Conservation (phyloP, 2,888 invertebrate genomes). For the Melinopterus prodromus region DNA sequence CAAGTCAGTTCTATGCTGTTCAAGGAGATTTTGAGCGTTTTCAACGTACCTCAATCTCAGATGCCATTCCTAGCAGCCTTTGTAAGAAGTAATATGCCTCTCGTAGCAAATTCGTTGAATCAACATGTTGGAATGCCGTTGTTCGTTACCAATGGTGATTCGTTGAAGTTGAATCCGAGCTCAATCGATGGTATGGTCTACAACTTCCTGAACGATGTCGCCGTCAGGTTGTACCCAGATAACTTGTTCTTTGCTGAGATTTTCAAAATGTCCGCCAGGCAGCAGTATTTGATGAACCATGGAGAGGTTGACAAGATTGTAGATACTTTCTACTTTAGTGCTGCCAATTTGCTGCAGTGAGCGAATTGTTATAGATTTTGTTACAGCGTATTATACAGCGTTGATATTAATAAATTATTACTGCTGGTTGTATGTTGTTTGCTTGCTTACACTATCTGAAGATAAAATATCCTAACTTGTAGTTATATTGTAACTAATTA, state of each 20-base stretch:
- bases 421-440: background rate
- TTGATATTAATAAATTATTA: background rate
- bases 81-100: slow-evolving; percentile 16
- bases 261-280: slow-evolving; percentile 18
- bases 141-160: background rate
- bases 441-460: background rate
- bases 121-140: slow-evolving; percentile 19
- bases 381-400: background rate
- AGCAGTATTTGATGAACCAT: slow-evolving; percentile 22
- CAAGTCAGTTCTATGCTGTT: slow-evolving; percentile 19
- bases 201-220: slow-evolving; percentile 20
- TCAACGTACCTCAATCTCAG: slow-evolving; percentile 20
- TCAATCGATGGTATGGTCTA: background rate
- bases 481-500: too few species aligned
- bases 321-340: slow-evolving; percentile 17
- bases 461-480: background rate
- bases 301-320: slow-evolving; percentile 10
- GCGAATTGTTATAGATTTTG: background rate
- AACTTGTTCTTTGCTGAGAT: slow-evolving; percentile 16
- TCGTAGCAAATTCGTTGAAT: slow-evolving; percentile 15
- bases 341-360: background rate
- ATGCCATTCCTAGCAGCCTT: slow-evolving; percentile 13
- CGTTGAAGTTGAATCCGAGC: background rate
- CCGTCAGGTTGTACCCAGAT: slow-evolving; percentile 12
- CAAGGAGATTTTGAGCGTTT: background rate